Conservation (phyloP, 2,888 invertebrate species). For the Pterobdella sp. region DNA sequence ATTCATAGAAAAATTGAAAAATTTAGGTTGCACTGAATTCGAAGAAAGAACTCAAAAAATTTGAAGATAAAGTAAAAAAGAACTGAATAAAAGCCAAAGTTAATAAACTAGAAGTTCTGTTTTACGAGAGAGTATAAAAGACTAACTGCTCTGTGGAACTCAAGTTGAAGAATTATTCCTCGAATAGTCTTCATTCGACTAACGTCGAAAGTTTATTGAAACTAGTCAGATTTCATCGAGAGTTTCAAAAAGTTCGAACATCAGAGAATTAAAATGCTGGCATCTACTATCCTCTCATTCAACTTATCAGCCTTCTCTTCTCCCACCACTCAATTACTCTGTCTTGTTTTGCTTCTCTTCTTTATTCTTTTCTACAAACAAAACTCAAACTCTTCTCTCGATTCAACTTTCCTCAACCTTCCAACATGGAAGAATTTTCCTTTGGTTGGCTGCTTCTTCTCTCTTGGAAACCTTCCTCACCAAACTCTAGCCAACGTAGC, state of each 20-base stretch:
- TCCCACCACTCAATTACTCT: neutral
- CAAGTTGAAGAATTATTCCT: neutral
- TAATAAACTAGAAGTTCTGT: no score
- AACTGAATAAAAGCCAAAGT: no score
- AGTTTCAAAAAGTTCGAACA: no score
- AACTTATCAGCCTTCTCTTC: neutral
- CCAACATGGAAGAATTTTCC: conserved; percentile 15
- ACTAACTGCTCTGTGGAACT: no score
- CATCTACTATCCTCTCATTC: neutral
- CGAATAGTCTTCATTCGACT: neutral
- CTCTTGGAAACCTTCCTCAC: conserved; percentile 23
- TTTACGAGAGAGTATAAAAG: no score
- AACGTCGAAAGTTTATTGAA: no score
- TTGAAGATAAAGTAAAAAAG: no score
- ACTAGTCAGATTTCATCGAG: no score
- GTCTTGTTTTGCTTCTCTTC: neutral
- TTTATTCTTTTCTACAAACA: neutral
- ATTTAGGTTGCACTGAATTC: no score
- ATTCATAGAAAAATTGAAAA: no score
- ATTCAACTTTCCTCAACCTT: neutral
- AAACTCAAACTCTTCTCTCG: neutral
- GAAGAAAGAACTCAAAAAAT: no score
- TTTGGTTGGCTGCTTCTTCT: conserved; percentile 22
- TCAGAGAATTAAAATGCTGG: neutral
- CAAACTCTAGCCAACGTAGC: conserved; percentile 23